phyloP scores from a whole-genome alignment of 2,888 invertebrate species.

The Bedellia somnulentella region DNA sequence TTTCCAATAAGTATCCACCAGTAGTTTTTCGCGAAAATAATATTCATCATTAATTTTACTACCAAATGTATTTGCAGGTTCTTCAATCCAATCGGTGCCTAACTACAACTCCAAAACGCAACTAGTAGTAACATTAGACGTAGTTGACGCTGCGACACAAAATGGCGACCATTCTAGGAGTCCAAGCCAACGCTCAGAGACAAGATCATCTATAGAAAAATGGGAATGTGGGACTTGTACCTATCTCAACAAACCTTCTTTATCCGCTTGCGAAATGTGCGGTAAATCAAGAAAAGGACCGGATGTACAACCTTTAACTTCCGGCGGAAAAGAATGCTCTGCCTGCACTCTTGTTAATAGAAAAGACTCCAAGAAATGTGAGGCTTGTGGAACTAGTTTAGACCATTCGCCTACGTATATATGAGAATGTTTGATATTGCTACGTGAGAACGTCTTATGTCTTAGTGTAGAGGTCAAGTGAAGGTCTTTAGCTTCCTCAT shows the following conservation, averaged over 20 bases:
- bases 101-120: constrained; percentile 35
- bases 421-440: constrained; percentile 23
- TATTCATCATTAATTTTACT: too few relatives aligned
- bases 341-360: constrained; percentile 76
- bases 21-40: too few relatives aligned
- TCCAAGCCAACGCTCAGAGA: constrained; percentile 1
- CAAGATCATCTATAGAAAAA: constrained; percentile 16
- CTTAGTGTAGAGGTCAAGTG: too few relatives aligned
- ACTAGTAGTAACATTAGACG: constrained; percentile 43
- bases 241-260: constrained; percentile 58
- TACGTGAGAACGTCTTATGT: neutral
- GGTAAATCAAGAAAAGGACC: constrained; percentile 66
- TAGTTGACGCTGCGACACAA: constrained; percentile 22
- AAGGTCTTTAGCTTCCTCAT: too few relatives aligned
- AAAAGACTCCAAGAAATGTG: constrained; percentile 64
- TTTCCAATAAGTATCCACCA: too few relatives aligned
- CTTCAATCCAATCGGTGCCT: constrained; percentile 10
- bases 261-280: constrained; percentile 75
- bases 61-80: constrained; percentile 2
- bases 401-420: constrained; percentile 79
- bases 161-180: constrained; percentile 2
- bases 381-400: constrained; percentile 68
- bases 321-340: constrained; percentile 75
- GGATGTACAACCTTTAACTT: constrained; percentile 65
- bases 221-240: constrained; percentile 78